Evolutionary conservation across 2,113 vertebrate genomes (phyloP).

Genomic region (Amphiprion percula): DNA sequence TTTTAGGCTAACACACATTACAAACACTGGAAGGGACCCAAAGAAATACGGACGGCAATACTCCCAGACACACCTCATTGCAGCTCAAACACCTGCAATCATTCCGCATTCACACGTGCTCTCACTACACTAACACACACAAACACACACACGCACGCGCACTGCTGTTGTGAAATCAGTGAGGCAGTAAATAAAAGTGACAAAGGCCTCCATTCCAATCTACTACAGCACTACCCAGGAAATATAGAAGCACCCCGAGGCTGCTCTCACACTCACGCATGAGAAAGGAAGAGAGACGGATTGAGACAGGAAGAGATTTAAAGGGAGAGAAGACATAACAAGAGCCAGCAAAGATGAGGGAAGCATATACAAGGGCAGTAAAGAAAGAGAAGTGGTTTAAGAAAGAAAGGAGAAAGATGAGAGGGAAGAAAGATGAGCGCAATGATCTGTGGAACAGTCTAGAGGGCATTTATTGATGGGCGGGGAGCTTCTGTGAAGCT

Average conservation of each 20-base stretch:
- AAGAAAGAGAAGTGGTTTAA: slow-evolving; percentile 23
- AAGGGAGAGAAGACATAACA: slow-evolving; percentile 40
- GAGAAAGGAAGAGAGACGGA: slow-evolving; percentile 37
- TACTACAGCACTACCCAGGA: slow-evolving; percentile 63
- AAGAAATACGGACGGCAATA: slow-evolving; percentile 65
- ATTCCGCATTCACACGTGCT: slow-evolving; percentile 42
- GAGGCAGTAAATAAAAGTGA: slow-evolving; percentile 82
- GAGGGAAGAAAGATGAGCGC: slow-evolving; percentile 48
- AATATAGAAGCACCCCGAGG: slow-evolving; percentile 75
- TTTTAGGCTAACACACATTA: slow-evolving; percentile 41
- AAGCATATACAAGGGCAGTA: slow-evolving; percentile 31
- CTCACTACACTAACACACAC: neutral
- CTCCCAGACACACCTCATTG: slow-evolving; percentile 67
- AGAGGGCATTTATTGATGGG: slow-evolving; percentile 55
- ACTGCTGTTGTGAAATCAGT: slow-evolving; percentile 62
- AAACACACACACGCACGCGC: neutral
- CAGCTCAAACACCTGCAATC: slow-evolving; percentile 72
- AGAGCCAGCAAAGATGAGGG: slow-evolving; percentile 22
- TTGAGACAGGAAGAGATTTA: slow-evolving; percentile 55
- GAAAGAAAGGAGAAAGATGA: slow-evolving; percentile 26
- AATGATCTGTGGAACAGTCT: slow-evolving; percentile 51
- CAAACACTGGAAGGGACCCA: slow-evolving; percentile 33
- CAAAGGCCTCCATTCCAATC: slow-evolving; percentile 83
- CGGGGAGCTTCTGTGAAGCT: neutral
- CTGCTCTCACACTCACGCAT: slow-evolving; percentile 46